Evolutionary conservation across 1,140 invertebrate species (phyloP), one percentile per base, ranked within the genome.

Genomic region (Heliconius nattereri): DNA sequence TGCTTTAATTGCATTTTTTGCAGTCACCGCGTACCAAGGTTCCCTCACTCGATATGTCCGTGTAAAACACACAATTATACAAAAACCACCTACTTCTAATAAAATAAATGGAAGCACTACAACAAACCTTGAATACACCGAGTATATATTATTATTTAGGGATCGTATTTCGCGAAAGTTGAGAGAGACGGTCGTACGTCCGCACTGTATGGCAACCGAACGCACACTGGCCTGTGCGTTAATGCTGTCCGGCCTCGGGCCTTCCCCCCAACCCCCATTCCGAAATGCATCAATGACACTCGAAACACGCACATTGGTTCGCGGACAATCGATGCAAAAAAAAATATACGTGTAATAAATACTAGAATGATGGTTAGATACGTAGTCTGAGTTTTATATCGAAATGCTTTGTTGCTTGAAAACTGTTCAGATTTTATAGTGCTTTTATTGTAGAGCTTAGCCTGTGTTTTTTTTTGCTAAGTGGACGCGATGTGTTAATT

Each of bases 261-360:
- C 89, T 88, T 88, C 90, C 90, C 90, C 90, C 85, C 85, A 87
- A 78, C 40, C 89, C 89, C 87, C 91, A 91, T 85, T 90, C 89
- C 91, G 89, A 93, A 91, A 90, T 92, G 92, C 92, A 92, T 94
- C 92, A 94, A 92, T 92, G 91, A 91, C 90, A 94, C 90, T 91
- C 90, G 85, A 91, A 91, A 89, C 86, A 92, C 92, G 89, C 92
- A 92, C 91, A 90, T 89, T 88, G 85, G 88, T 87, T 86, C 86
- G 87, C 86, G 83, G 88, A 90, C 90, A 92, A 92, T 91, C 90
- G 90, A 92, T 92, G 87, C 83, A 87, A 87, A 87, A 87, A 89
- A 92, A 89, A 87, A 84, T 75, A 71, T 77, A 80, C 76, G 75
- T 81, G 80, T 84, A 84, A 84, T 84, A 84, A 84, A 81, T 81